Evolutionary conservation across 2,113 vertebrate genomes (phyloP).

Genomic region (Engystomops pustulosus): DNA sequence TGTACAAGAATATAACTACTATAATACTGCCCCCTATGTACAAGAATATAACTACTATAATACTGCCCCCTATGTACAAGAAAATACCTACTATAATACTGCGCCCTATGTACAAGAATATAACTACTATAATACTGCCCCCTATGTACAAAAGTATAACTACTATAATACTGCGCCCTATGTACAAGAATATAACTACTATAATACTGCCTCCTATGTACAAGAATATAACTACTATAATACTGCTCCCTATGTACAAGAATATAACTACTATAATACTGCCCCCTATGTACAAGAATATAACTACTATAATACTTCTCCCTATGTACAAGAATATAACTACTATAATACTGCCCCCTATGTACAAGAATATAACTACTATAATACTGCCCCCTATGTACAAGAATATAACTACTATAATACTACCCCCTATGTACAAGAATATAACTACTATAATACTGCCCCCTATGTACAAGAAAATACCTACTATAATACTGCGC

Average conservation of each 20-base stretch:
- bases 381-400: background rate
- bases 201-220: background rate
- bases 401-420: background rate
- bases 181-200: constrained; percentile 3
- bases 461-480: background rate
- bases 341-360: background rate
- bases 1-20: constrained; percentile 16
- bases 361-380: background rate
- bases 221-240: constrained; percentile 22
- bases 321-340: background rate
- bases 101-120: constrained; percentile 8
- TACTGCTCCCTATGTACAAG: background rate
- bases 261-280: constrained; percentile 8
- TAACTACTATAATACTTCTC: background rate
- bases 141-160: constrained; percentile 10
- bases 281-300: background rate
- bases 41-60: constrained; percentile 2
- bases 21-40: constrained; percentile 4
- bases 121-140: constrained; percentile 14
- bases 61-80: constrained; percentile 2
- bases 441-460: constrained; percentile 20
- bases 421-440: background rate
- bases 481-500: background rate
- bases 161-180: constrained; percentile 15
- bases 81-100: constrained; percentile 13